A percentile compares a stretch with the other conserved stretches of the same genome.
These are phyloP conservation scores for Meghimatium bilineatum DNA, from an alignment of 2,888 invertebrate genomes.

Conservation along the genomic window DNA sequence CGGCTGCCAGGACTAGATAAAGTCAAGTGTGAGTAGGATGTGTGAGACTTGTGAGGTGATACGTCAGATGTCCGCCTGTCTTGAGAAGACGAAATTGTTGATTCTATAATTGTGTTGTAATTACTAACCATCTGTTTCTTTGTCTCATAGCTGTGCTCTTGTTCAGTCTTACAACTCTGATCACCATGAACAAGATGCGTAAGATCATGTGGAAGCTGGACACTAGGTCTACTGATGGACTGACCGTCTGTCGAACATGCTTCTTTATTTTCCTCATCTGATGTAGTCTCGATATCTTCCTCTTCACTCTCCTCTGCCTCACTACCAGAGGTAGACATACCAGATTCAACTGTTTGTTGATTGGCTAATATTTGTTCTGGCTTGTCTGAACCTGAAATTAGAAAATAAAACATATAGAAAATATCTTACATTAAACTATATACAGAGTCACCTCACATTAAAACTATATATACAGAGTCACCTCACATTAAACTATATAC, in stretches of 20 bases:
- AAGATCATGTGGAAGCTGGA: background rate
- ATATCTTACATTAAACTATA: background rate
- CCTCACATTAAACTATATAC: too few species aligned
- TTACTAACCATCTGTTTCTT: too few species aligned
- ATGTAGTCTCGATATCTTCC: conserved; percentile 41
- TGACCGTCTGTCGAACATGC: too few species aligned
- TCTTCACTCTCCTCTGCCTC: conserved; percentile 42
- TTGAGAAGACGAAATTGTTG: background rate
- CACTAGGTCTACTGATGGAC: background rate
- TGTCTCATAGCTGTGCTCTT: background rate
- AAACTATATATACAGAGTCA: too few species aligned
- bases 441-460: too few species aligned
- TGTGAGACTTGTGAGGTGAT: background rate
- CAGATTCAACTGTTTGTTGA: conserved; percentile 41
- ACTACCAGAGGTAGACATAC: conserved; percentile 48
- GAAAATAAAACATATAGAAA: background rate
- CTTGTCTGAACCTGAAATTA: conserved; percentile 29
- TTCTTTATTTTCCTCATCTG: conserved; percentile 15
- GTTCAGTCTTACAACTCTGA: background rate
- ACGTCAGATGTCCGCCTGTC: background rate
- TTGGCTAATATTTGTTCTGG: background rate
- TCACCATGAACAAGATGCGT: background rate
- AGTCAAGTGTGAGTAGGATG: background rate
- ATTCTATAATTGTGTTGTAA: background rate
- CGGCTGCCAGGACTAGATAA: background rate